Conservation (phyloP, 1,140 invertebrate genomes). For the Anadara kagoshimensis region DNA sequence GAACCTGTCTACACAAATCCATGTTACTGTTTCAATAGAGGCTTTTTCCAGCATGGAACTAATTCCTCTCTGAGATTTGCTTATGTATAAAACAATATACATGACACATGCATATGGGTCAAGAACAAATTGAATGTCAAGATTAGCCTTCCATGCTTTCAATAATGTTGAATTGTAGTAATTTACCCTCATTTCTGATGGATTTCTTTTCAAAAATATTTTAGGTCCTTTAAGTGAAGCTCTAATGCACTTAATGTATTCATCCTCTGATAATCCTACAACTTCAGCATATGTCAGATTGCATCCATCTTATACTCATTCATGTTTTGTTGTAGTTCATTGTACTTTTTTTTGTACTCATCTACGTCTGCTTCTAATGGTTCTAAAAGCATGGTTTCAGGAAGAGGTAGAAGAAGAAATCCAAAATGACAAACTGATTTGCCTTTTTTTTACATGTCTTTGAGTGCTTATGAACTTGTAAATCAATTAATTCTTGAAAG, state of each 20-base stretch:
- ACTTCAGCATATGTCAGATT: conserved; percentile 24
- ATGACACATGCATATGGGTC: conserved; percentile 41
- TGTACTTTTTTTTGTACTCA: conserved; percentile 15
- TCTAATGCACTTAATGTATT: conserved; percentile 38
- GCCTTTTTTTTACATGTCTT: conserved; percentile 41
- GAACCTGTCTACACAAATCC: conserved; percentile 35
- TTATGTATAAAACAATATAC: conserved; percentile 48
- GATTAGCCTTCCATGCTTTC: conserved; percentile 30
- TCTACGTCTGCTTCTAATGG: conserved; percentile 35
- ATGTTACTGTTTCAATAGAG: conserved; percentile 38
- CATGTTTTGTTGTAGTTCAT: conserved; percentile 18
- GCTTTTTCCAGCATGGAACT: conserved; percentile 39
- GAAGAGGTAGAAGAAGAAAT: conserved; percentile 45
- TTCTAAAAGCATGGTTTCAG: conserved; percentile 35
- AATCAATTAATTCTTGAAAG: conserved; percentile 16
- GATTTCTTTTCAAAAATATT: conserved; percentile 32
- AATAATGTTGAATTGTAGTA: conserved; percentile 20
- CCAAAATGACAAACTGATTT: conserved; percentile 44
- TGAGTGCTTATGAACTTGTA: conserved; percentile 51
- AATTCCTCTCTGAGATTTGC: conserved; percentile 50
- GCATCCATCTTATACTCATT: conserved; percentile 21
- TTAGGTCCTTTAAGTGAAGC: conserved; percentile 26
- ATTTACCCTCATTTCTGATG: conserved; percentile 23
- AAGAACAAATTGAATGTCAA: conserved; percentile 43
- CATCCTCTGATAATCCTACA: conserved; percentile 16